These are phyloP conservation scores for Protaetia brevitarsis DNA, from an alignment of 1,140 invertebrate genomes.

Conservation along the genomic window DNA sequence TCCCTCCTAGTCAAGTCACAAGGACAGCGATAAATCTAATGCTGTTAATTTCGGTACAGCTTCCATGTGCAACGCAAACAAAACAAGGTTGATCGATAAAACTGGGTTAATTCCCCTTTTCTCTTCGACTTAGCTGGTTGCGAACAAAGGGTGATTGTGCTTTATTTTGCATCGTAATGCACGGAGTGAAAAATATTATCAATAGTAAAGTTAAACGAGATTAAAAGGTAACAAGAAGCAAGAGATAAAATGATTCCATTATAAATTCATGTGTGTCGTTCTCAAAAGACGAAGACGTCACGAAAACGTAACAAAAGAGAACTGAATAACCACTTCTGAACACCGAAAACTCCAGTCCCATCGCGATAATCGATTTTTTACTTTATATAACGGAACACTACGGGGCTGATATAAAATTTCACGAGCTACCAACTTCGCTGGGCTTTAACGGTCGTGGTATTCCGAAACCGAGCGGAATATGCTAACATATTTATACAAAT, in stretches of 20 bases:
- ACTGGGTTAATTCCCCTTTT: slow-evolving; percentile 3
- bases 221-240: too few relatives aligned
- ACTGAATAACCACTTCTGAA: not conserved
- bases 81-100: not conserved
- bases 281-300: too few relatives aligned
- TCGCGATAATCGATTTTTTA: slow-evolving; percentile 12
- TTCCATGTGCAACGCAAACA: not conserved
- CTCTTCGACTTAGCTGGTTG: too few relatives aligned
- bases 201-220: too few relatives aligned
- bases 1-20: not conserved
- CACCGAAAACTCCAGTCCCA: not conserved
- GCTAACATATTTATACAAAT: slow-evolving; percentile 14
- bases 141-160: too few relatives aligned
- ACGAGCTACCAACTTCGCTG: not conserved
- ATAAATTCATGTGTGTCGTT: too few relatives aligned
- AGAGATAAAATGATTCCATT: too few relatives aligned
- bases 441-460: not conserved
- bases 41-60: not conserved
- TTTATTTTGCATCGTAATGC: too few relatives aligned
- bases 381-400: slow-evolving; percentile 1
- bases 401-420: not conserved
- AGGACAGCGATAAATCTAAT: slow-evolving; percentile 12
- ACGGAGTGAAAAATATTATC: too few relatives aligned
- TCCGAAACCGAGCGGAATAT: not conserved
- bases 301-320: not conserved